Evolutionary conservation across 1,140 invertebrate genomes (phyloP).

Genomic region (Ruditapes philippinarum): DNA sequence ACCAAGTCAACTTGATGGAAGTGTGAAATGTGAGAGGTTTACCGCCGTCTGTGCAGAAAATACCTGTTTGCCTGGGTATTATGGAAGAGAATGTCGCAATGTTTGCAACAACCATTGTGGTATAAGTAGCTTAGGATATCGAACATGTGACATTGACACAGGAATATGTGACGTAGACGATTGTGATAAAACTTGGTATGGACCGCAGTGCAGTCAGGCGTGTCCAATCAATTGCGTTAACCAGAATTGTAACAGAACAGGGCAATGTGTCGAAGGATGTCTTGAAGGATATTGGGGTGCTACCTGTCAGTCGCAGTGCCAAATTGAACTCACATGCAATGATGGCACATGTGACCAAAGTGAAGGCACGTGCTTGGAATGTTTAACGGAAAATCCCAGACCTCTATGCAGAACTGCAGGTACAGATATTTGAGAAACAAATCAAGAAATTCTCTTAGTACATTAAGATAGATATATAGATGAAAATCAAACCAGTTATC

Average conservation of each 20-base stretch:
- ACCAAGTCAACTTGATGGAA: background rate
- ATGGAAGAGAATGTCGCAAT: background rate
- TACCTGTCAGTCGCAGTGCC: conserved; percentile 12
- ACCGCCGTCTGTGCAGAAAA: background rate
- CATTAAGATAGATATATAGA: too few relatives aligned
- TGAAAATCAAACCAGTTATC: too few relatives aligned
- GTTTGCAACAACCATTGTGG: conserved; percentile 17
- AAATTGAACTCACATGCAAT: conserved; percentile 1
- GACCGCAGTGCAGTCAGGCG: background rate
- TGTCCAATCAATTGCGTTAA: conserved; percentile 32
- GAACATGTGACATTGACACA: conserved; percentile 26
- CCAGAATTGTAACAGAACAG: conserved; percentile 37
- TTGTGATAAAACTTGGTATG: conserved; percentile 41
- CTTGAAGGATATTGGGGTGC: conserved; percentile 36
- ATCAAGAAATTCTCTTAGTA: too few relatives aligned
- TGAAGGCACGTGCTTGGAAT: conserved; percentile 10
- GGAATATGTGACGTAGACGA: background rate
- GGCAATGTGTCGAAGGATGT: conserved; percentile 33
- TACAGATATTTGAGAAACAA: conserved; percentile 9
- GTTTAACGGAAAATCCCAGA: conserved; percentile 4
- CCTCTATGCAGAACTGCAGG: conserved; percentile 42
- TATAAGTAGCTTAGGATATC: background rate
- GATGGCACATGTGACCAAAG: conserved; percentile 24
- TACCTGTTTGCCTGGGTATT: conserved; percentile 14
- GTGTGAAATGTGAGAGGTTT: background rate